These are phyloP conservation scores for Rostratula benghalensis DNA, from an alignment of 2,113 vertebrate species.

Conservation along the genomic window DNA sequence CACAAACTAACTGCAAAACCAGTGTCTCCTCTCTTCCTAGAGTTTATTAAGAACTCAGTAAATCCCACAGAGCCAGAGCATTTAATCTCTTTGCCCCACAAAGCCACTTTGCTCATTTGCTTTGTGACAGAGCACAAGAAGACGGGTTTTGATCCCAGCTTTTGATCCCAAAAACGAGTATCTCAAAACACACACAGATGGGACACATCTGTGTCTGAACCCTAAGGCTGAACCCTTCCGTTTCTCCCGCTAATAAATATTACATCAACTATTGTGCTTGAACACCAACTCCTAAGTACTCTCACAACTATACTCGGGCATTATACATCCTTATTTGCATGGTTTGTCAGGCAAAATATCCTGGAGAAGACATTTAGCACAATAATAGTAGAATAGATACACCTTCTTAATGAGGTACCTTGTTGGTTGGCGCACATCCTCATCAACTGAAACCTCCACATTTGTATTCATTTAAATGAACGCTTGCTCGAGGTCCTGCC, in stretches of 20 bases:
- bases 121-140: background rate
- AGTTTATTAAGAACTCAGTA: background rate
- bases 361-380: background rate
- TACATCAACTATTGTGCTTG: background rate
- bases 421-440: background rate
- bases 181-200: background rate
- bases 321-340: background rate
- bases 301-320: background rate
- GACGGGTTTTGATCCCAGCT: background rate
- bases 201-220: rapidly evolving
- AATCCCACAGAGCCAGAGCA: background rate
- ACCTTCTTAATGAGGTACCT: background rate
- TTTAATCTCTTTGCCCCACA: background rate
- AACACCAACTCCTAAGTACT: background rate
- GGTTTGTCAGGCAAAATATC: background rate
- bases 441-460: background rate
- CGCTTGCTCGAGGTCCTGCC: too few species aligned
- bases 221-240: background rate
- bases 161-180: background rate
- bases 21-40: background rate
- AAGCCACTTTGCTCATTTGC: background rate
- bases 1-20: slow-evolving; percentile 8
- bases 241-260: background rate
- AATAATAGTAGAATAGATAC: background rate
- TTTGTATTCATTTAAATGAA: background rate